Evolutionary conservation across 2,888 invertebrate species (phyloP).

Genomic region (Scrobipalpa costella): DNA sequence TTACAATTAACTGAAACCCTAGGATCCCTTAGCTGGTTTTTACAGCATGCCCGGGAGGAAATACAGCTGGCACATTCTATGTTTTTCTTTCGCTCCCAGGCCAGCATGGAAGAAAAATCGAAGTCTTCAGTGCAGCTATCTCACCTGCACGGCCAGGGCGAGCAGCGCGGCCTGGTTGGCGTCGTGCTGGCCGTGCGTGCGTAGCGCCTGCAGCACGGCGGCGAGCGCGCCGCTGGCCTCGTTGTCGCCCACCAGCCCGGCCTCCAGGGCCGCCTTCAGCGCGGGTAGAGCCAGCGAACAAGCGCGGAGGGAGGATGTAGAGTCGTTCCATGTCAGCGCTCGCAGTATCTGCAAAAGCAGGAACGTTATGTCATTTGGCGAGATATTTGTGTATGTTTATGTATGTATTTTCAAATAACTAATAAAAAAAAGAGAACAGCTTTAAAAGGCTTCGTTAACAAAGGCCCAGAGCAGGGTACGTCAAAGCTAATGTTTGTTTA

Average conservation of each 20-base stretch:
- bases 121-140: conserved; percentile 60
- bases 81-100: too few relatives aligned
- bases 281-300: conserved; percentile 86
- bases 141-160: conserved; percentile 86
- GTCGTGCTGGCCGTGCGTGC: conserved; percentile 94
- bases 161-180: conserved; percentile 91
- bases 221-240: conserved; percentile 85
- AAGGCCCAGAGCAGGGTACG: too few relatives aligned
- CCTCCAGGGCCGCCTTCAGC: conserved; percentile 82
- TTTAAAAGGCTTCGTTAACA: too few relatives aligned
- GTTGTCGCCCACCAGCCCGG: conserved; percentile 74
- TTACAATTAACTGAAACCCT: too few relatives aligned
- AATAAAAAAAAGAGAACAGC: too few relatives aligned
- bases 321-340: conserved; percentile 89
- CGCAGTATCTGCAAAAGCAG: conserved; percentile 62
- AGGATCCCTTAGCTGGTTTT: too few relatives aligned
- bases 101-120: too few relatives aligned
- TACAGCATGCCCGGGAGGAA: too few relatives aligned
- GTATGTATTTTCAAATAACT: too few relatives aligned
- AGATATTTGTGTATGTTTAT: too few relatives aligned
- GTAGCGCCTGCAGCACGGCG: conserved; percentile 89
- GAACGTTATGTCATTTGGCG: not conserved
- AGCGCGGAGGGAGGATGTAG: conserved; percentile 90
- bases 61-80: too few relatives aligned
- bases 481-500: too few relatives aligned